Base-by-base conservation (phyloP, 2,888 invertebrate species). In the Amblyjoppa fuscipennis region DNA sequence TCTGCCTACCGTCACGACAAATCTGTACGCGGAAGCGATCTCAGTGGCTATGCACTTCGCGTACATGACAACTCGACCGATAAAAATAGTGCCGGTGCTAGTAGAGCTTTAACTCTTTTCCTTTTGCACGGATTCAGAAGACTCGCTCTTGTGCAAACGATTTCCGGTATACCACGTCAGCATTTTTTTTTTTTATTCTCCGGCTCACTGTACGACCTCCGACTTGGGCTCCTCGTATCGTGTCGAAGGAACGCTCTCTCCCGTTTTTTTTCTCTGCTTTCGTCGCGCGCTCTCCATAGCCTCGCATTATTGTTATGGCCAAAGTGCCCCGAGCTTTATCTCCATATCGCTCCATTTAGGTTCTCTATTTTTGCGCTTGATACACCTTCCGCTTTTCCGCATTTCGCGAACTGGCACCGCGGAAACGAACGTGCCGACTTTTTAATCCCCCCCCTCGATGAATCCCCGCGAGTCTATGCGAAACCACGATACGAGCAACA, bases 231-330 rank as follows among this genome's bases (percentile, higher is more conserved):
- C 79, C 87, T 66, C 56, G 83, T 83, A 64, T 80, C 31, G 69
- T 20, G 45, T 3, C 16, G 45, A 49, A 49, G 45, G 1, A 49
- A 49, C 45, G 45, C 45, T 56, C 41, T 61, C 49, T 64, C 53
- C 70, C 51, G 20, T 51, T 51, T 51, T 74, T 64, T 31, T 16
- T 45, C 51, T 80, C 59, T 84, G 81, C 89, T 88, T 87, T 88
- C 88, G 78, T 85, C 69, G 69, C 13, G n/a, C 78, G 69, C 84
- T 70, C 84, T 88, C 81, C 86, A 80, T 86, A 84, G 74, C 80
- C 80, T 87, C 77, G 75, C 84, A 41, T 77, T 70, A 49, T 73
- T 75, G 69, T 49, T 70, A 41, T 56, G 7, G 16, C 56, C 7
- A 41, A 41, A 59, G 61, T 78, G 53, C 74, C 70, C 78, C 41